phyloP scores from a whole-genome alignment of 2,797 vertebrate genomes.

The Remorina albescens region DNA sequence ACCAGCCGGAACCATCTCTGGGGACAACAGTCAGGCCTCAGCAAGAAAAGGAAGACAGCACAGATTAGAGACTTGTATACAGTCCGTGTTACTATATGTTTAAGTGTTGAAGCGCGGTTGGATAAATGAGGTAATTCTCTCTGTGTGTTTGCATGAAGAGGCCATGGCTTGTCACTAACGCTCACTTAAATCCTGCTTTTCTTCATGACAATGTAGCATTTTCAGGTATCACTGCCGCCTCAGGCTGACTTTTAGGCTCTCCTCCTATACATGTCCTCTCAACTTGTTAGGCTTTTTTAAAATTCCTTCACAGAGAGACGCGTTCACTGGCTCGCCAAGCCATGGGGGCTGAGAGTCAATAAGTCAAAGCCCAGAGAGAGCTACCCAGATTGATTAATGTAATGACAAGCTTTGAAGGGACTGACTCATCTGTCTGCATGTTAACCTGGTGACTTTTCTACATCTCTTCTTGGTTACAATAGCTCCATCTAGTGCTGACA shows the following conservation, averaged over 20 bases:
- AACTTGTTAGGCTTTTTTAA: conserved; percentile 2
- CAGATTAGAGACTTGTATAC: conserved; percentile 54
- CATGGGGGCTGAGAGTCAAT: conserved; percentile 3
- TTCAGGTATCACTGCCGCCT: conserved; percentile 10
- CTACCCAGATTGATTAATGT: conserved; percentile 18
- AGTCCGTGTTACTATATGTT: conserved; percentile 39
- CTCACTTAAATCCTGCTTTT: conserved; percentile 30
- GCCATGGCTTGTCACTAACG: conserved; percentile 40
- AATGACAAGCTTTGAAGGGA: conserved; percentile 23
- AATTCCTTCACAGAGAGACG: background rate
- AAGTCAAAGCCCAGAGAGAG: conserved; percentile 17
- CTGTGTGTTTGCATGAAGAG: conserved; percentile 32
- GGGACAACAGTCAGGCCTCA: conserved; percentile 68
- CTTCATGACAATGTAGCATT: conserved; percentile 9
- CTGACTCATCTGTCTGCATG: conserved; percentile 22
- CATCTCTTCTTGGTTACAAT: conserved; percentile 39
- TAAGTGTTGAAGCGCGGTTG: conserved; percentile 19
- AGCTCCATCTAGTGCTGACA: conserved; percentile 72
- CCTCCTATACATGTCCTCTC: conserved; percentile 4
- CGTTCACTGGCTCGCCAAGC: background rate
- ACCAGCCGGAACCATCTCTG: conserved; percentile 65
- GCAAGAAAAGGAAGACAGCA: conserved; percentile 66
- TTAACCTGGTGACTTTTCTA: conserved; percentile 14
- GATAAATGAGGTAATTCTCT: conserved; percentile 48
- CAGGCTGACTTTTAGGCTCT: background rate